Percentiles rank a stretch among this genome's conserved stretches.
Evolutionary conservation across 37 sponge, comb jelly and placozoan genomes (phyloP).

Genomic region (Mnemiopsis leidyi): DNA sequence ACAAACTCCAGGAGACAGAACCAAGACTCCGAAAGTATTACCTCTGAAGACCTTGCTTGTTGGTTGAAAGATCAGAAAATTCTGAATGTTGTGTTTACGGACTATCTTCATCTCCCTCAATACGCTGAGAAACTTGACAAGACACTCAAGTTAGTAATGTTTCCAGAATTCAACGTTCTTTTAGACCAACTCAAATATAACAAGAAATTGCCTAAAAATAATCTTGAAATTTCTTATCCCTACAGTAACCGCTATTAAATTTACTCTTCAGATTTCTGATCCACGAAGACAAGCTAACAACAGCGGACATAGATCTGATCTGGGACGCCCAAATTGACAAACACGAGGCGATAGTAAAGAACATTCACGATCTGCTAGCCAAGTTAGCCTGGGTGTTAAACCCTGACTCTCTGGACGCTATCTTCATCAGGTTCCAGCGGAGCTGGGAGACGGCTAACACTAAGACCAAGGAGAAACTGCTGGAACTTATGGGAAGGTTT

Average conservation of each 20-base stretch:
- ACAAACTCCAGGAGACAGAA: constrained; percentile 80
- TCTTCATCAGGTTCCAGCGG: constrained; percentile 81
- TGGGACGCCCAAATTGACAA: constrained; percentile 86
- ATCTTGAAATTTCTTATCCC: no score
- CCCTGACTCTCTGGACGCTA: constrained; percentile 88
- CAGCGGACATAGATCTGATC: constrained; percentile 83
- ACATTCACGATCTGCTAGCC: constrained; percentile 91
- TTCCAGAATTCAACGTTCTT: not conserved
- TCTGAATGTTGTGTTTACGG: constrained; percentile 82
- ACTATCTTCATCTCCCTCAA: constrained; percentile 96
- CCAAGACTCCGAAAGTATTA: constrained; percentile 54
- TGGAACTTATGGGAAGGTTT: constrained; percentile 83
- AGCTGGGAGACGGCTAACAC: constrained; percentile 89
- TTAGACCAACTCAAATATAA: no score
- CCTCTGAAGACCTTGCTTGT: constrained; percentile 35
- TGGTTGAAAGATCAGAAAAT: constrained; percentile 72
- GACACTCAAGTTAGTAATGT: constrained; percentile 73
- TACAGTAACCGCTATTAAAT: no score
- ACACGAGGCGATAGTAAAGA: constrained; percentile 97
- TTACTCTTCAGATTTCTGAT: constrained; percentile 52
- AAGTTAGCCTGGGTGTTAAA: constrained; percentile 95
- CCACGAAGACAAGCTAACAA: constrained; percentile 67
- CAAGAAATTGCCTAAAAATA: no score
- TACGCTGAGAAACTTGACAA: constrained; percentile 96
- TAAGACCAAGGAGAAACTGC: constrained; percentile 87